These are phyloP conservation scores for Entelurus aequoreus DNA, from an alignment of 2,113 vertebrate species.

Conservation along the genomic window DNA sequence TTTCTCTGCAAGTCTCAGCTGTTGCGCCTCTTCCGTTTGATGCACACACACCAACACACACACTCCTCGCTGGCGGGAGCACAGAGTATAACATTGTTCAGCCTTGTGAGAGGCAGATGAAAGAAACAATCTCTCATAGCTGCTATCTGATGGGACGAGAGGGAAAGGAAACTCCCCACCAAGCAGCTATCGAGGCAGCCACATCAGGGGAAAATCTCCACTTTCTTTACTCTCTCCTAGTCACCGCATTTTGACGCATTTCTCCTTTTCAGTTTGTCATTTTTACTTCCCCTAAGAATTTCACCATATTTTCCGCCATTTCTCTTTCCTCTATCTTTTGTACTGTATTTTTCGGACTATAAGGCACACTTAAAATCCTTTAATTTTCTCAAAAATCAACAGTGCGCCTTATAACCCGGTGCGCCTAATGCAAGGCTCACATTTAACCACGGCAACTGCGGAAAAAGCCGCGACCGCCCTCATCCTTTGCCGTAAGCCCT, in stretches of 20 bases:
- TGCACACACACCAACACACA: not conserved
- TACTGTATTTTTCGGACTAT: not conserved
- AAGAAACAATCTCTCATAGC: conserved; percentile 41
- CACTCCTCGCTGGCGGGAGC: conserved; percentile 20
- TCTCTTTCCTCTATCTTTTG: not conserved
- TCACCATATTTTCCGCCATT: not conserved
- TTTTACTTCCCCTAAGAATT: conserved; percentile 4
- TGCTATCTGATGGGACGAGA: conserved; percentile 43
- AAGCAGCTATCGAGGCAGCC: conserved; percentile 12
- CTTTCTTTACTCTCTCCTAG: not conserved
- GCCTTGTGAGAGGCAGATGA: conserved; percentile 39
- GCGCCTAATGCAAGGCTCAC: too few species aligned
- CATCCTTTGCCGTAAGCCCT: too few species aligned
- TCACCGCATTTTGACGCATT: not conserved
- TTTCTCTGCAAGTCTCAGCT: conserved; percentile 67
- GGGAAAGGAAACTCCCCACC: conserved; percentile 6
- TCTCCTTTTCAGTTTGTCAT: not conserved
- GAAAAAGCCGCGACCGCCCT: too few species aligned
- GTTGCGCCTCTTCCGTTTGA: conserved; percentile 56
- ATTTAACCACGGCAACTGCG: too few species aligned
- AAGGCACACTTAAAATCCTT: too few species aligned
- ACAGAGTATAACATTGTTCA: conserved; percentile 53
- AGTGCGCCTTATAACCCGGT: too few species aligned
- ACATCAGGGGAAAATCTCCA: conserved; percentile 23
- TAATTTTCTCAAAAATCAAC: too few species aligned